Conservation (phyloP, 2,888 invertebrate species). For the Ectropis crepuscularia region DNA sequence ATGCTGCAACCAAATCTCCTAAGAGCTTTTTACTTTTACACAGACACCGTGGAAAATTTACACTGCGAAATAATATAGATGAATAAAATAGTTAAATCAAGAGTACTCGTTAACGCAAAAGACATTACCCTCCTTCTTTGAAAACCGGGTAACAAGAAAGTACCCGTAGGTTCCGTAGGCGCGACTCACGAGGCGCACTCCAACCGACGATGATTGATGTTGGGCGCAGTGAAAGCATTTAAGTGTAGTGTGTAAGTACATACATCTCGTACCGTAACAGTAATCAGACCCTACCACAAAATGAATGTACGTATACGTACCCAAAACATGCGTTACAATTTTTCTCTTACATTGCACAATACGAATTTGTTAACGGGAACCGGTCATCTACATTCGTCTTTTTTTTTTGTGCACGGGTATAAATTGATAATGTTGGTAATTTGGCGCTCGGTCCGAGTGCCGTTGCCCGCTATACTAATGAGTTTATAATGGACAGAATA, state of each 20-base stretch:
- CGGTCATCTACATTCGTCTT: conserved; percentile 79
- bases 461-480: conserved; percentile 83
- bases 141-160: not conserved
- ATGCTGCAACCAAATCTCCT: no score
- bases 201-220: conserved; percentile 64
- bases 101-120: no score
- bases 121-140: no score
- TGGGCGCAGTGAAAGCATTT: conserved; percentile 75
- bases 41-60: no score
- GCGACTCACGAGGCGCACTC: conserved; percentile 28
- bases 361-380: conserved; percentile 84
- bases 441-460: conserved; percentile 80
- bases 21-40: no score
- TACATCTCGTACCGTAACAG: conserved; percentile 70
- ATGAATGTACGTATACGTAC: conserved; percentile 50
- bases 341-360: conserved; percentile 84
- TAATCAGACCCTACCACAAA: conserved; percentile 74
- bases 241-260: conserved; percentile 56
- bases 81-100: no score
- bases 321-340: conserved; percentile 80
- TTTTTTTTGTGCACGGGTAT: conserved; percentile 82
- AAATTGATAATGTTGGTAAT: conserved; percentile 85
- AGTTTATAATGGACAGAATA: conserved; percentile 83
- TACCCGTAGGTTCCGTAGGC: conserved; percentile 2
- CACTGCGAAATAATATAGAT: no score